Percentiles rank a stretch among this genome's conserved stretches.
Evolutionary conservation across 2,797 vertebrate genomes (phyloP).

Genomic region (Pelodytes ibericus): DNA sequence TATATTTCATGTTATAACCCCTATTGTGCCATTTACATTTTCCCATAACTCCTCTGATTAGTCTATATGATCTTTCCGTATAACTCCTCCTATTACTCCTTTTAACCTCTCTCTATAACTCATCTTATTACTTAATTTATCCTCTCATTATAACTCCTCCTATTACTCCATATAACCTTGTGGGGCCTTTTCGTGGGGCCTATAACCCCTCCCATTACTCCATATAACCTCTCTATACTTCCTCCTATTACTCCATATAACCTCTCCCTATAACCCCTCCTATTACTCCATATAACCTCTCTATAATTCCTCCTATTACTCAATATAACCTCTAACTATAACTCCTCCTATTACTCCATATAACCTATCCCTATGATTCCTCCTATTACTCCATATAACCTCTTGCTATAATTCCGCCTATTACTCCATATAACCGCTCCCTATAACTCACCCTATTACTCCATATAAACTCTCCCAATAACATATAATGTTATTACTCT

Average conservation of each 20-base stretch:
- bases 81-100: not conserved
- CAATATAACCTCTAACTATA: not conserved
- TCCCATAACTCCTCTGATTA: not conserved
- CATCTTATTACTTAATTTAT: not conserved
- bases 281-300: not conserved
- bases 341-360: not conserved
- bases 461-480: not conserved
- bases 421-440: slow-evolving; percentile 13
- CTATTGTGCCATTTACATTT: not conserved
- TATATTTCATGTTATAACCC: too few relatives aligned
- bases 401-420: slow-evolving; percentile 1
- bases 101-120: not conserved
- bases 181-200: too few relatives aligned
- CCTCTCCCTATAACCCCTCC: not conserved
- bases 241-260: not conserved
- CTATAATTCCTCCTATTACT: not conserved
- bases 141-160: not conserved
- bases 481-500: not conserved
- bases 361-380: not conserved
- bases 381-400: slow-evolving; percentile 6
- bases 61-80: not conserved
- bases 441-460: not conserved
- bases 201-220: not conserved
- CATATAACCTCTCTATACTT: not conserved
- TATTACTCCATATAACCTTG: not conserved